Base-by-base conservation (phyloP, 2,113 vertebrate species). In the Carassius gibelio region DNA sequence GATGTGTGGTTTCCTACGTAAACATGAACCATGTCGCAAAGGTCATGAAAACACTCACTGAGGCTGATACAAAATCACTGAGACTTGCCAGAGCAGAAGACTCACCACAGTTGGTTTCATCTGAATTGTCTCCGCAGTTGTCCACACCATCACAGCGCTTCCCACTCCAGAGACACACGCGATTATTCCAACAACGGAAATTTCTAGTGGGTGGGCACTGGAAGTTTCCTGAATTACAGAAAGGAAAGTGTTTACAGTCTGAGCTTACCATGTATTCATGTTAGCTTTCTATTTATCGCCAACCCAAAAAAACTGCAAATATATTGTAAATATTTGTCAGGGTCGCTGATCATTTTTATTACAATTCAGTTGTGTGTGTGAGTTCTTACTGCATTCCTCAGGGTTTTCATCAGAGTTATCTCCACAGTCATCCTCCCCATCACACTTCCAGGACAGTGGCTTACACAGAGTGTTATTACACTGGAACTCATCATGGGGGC, bases 401-500 rank as follows among this genome's bases (percentile, higher is more conserved):
- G 96, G 97, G 82, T 96, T 97, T 88, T 99, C 98, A 0, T 99
- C 98, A 0, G 97, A 99, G 91, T 99, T 99, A 91, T 99, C 98
- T 0, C 98, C 98, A 0, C 98, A 99, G 90, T 99, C 98, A 0
- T 99, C 98, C 85, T 99, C 97, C 0, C 98, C 98, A 0, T 99
- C 98, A 0, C 98, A 99, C 88, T 96, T 98, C 98, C 98, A 99
- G 64, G 96, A 96, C 81, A 97, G 94, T 0, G 97, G 98, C 83
- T 99, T 99, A 90, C 98, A 99, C 88, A 99, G 89, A 0, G 97
- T 98, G 92, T 99, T 99, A 92, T 99, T 98, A 88, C 97, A 99
- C 93, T 99, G 98, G 93, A 97, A 97, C 90, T 99, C 97, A 0
- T 99, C 96, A 92, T 94, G 88, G 78, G 97, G 97, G 89, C 98